Conservation (phyloP, 2,113 vertebrate genomes). For the Malurus alboscapulatus region DNA sequence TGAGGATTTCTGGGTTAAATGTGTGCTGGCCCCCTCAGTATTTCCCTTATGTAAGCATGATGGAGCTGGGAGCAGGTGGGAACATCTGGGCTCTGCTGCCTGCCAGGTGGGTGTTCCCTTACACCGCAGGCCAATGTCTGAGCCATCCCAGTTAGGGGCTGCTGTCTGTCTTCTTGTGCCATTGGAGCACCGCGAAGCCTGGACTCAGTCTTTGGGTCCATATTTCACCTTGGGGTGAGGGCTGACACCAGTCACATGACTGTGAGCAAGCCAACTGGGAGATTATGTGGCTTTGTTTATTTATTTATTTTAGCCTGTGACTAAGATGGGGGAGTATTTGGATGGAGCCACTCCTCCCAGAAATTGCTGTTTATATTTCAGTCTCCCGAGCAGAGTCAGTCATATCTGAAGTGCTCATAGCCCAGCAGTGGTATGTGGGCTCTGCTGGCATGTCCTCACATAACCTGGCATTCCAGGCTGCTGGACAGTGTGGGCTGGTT, state of each 20-base stretch:
- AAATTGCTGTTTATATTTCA: slow-evolving; percentile 52
- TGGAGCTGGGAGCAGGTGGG: neutral
- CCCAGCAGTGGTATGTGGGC: neutral
- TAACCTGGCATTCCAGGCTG: neutral
- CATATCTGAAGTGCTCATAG: neutral
- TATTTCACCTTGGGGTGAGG: neutral
- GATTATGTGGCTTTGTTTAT: neutral
- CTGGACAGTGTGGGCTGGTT: neutral
- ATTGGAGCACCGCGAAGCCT: accelerated
- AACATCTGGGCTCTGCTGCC: neutral
- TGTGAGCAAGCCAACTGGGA: neutral
- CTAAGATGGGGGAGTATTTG: slow-evolving; percentile 45
- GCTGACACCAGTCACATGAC: neutral
- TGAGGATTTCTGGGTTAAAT: slow-evolving; percentile 6
- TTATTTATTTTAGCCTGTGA: slow-evolving; percentile 51
- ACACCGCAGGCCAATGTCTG: accelerated
- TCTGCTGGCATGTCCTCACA: slow-evolving; percentile 4
- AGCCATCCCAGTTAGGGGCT: neutral
- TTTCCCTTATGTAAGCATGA: neutral
- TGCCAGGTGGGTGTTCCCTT: slow-evolving; percentile 35
- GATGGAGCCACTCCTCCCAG: slow-evolving; percentile 14
- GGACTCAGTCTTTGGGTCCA: neutral
- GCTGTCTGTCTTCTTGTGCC: neutral
- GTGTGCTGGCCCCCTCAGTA: neutral
- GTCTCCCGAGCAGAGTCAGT: neutral